Base-by-base conservation (phyloP, 2,797 vertebrate species). In the Enteromius afrohamiltoni region DNA sequence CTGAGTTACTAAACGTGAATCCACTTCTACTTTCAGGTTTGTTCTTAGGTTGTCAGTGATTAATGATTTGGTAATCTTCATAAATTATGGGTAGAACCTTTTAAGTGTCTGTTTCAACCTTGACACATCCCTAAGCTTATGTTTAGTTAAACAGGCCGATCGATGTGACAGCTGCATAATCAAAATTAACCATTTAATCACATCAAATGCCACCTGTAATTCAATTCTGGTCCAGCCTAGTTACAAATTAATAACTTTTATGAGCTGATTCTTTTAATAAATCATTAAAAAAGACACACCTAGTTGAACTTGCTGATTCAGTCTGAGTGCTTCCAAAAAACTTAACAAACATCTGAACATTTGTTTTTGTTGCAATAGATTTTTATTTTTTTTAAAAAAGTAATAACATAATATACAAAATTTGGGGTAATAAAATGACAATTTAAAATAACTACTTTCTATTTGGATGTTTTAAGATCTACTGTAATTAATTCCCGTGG, bases 21-120 rank as follows among this genome's bases (percentile, higher is more conserved):
- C 7, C 47, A 67, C 7, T 67, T 40, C 19, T 60, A 10, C 49
- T 8, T 60, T 81, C 55, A 42, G 31, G 37, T 49, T 67, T 64
- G 21, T 21, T 67, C 37, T 75, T 29, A 49, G 55, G 49, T 51
- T 78, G 60, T 69, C 84, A 60, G 74, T 84, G 75, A 84, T 84
- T 65, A 67, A 76, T 80, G 82, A 74, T 74, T 86, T 68, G 76
- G 67, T 51, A 55, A 84, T 88, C 23, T 67, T 79, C 49, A 81
- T 86, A 83, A 85, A 85, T 87, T 85, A 84, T 23, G 58, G 42
- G 64, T 82, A 76, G 81, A 84, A 71, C 60, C 23, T 67, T 49
- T 62, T 69, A 81, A 76, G 71, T 76, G n/a, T 67, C 31, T 10
- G 17, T 40, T 76, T 82, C 40, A 82, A 23, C n/a, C 70, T 40